Base-by-base conservation (phyloP, 2,888 invertebrate genomes). In the Troglohyphantes excavatus region DNA sequence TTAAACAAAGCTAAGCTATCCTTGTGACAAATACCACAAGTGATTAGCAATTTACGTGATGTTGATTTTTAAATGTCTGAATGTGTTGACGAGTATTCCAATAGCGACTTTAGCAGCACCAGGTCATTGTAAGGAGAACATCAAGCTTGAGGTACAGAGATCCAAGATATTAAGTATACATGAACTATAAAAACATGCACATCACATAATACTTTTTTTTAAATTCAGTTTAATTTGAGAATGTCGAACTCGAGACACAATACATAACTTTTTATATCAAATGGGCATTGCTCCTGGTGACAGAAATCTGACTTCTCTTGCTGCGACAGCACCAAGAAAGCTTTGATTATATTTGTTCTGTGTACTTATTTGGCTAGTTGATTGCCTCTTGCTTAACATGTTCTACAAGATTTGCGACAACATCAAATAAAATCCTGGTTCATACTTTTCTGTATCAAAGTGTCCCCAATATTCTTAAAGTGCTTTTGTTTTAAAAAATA, bases 111-210 rank as follows among this genome's bases (percentile, higher is more conserved):
- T n/a, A n/a, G n/a, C n/a, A n/a, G n/a, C n/a, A n/a, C n/a, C n/a
- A n/a, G n/a, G n/a, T n/a, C n/a, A n/a, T 43, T 73, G 23, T 78
- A 59, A 53, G 75, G 75, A 75, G 75, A 9, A 75, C 75, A 53
- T 46, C 53, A 21, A 75, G 73, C 73, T 73, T 73, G 73, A 43
- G 73, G 73, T 73, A 43, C 73, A 39, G 73, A 43, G 73, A 73
- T 43, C 73, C 73, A 73, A 73, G 43, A 39, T 73, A 43, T 43
- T 43, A 73, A 73, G 73, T 43, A 73, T 75, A 75, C 26, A 26
- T 17, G 53, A 53, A 75, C 75, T 75, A 19, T 75, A 53, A 33
- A 33, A 33, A 33, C 9, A 33, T 9, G 9, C 33, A 33, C 33
- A 33, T 33, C 33, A 33, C 33, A 33, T 33, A 33, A 9, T 33